Conservation (phyloP, 2,888 invertebrate species). For the Chloroclysta siterata region DNA sequence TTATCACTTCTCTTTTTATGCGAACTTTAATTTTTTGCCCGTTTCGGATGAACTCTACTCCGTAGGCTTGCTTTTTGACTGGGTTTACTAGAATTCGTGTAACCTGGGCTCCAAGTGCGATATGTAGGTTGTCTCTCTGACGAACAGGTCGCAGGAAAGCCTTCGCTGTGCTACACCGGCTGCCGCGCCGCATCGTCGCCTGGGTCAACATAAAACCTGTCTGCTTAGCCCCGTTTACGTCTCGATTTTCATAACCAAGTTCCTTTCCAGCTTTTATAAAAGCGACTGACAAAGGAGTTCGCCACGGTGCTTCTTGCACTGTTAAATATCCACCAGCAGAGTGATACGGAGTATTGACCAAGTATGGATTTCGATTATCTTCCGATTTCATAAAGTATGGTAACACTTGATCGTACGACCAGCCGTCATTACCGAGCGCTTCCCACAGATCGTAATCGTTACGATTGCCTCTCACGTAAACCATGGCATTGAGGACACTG, state of each 20-base stretch:
- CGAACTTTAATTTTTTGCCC: slow-evolving; percentile 87
- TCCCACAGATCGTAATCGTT: slow-evolving; percentile 96
- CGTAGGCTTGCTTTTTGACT: slow-evolving; percentile 89
- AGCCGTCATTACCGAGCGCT: slow-evolving; percentile 91
- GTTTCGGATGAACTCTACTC: slow-evolving; percentile 89
- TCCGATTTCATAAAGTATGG: slow-evolving; percentile 95
- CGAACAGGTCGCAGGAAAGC: slow-evolving; percentile 93
- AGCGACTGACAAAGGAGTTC: slow-evolving; percentile 91
- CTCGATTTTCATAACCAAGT: slow-evolving; percentile 91
- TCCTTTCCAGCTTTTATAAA: slow-evolving; percentile 93
- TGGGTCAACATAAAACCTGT: slow-evolving; percentile 95
- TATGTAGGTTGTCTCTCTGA: slow-evolving; percentile 91
- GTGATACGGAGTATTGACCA: slow-evolving; percentile 90
- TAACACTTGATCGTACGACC: slow-evolving; percentile 92
- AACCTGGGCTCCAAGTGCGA: slow-evolving; percentile 91
- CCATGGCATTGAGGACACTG: slow-evolving; percentile 95
- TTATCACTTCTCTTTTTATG: slow-evolving; percentile 92
- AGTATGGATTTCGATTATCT: slow-evolving; percentile 93
- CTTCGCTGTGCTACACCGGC: slow-evolving; percentile 94
- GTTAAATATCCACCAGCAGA: slow-evolving; percentile 91
- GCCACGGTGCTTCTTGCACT: slow-evolving; percentile 94
- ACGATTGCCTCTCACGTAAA: slow-evolving; percentile 94
- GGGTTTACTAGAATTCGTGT: slow-evolving; percentile 88
- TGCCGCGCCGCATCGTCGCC: slow-evolving; percentile 92
- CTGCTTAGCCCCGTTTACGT: slow-evolving; percentile 92